A percentile compares a stretch with the other conserved stretches of the same genome.
Conservation (phyloP, 2,797 vertebrate species). For the Neoniphon sammara region DNA sequence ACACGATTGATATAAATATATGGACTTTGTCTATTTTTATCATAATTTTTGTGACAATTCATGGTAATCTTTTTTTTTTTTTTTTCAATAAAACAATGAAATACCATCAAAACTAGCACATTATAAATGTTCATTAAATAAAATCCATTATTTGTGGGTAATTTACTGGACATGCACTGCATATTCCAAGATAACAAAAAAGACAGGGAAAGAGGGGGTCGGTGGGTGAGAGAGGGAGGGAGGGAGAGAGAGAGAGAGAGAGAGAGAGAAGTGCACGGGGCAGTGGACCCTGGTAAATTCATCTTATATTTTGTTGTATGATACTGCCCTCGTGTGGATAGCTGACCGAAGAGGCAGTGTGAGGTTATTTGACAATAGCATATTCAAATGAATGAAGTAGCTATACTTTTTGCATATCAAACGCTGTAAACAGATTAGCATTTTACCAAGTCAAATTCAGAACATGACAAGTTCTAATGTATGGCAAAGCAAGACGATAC, state of each 20-base stretch:
- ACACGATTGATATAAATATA: slow-evolving; percentile 40
- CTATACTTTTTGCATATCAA: background rate
- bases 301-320: slow-evolving; percentile 8
- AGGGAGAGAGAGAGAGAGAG: no score
- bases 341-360: background rate
- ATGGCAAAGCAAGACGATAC: background rate
- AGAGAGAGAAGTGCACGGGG: no score
- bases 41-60: slow-evolving; percentile 40
- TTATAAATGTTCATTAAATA: slow-evolving; percentile 2
- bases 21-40: slow-evolving; percentile 61
- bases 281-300: no score
- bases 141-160: no score
- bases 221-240: no score
- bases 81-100: slow-evolving; percentile 59
- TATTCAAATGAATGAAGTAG: background rate
- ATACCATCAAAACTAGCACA: background rate
- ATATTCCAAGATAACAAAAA: background rate
- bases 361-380: background rate
- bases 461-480: background rate
- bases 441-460: background rate
- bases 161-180: no score
- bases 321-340: slow-evolving; percentile 67
- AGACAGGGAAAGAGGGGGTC: no score
- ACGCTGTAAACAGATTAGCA: background rate
- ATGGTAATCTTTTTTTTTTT: slow-evolving; percentile 6